Base-by-base conservation (phyloP, 2,888 invertebrate genomes). In the Pseudococcus longispinus region DNA sequence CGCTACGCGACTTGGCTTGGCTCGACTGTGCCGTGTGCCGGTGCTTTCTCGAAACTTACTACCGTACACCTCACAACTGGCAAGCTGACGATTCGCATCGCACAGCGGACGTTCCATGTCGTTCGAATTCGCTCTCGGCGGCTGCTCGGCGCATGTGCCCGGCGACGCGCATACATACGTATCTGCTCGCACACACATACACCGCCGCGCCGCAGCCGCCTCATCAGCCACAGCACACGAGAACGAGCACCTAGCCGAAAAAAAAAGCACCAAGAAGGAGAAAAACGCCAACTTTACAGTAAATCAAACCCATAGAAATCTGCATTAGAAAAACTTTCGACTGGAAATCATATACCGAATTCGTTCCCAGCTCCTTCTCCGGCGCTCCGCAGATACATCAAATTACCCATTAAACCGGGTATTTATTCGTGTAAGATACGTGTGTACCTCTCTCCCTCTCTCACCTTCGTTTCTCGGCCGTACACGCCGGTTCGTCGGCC, bases 111-210 rank as follows among this genome's bases (percentile, higher is more conserved):
- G 84, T 29, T 18, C 84, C 11, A 6, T 51, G 60, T 29, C 84
- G 84, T 51, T 84, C 84, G 60, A 84, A 51, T 42, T n/a, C 37
- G 84, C 84, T 29, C 18, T 32, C 26, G n/a, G 32, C 74, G 37
- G 46, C 46, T 29, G 13, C 51, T 8, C 18, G 44, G 51, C 84
- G 84, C 84, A 84, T 84, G 84, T 37, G 37, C 37, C 55, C 20
- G n/a, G 9, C 18, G 37, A 60, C 84, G 32, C 60, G 84, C 84
- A 26, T 55, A 26, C 46, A 18, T 84, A 23, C 51, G 13, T n/a
- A 13, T 18, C 51, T 51, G 13, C 44, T n/a, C n/a, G 5, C n/a
- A 51, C 44, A 46, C 44, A 46, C 44, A 15, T 15, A 51, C n/a
- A n/a, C 51, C 5, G n/a, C 51, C 51, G 3, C 51, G 3, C 4